A percentile compares a stretch with the other conserved stretches of the same genome.
phyloP scores from a whole-genome alignment of 2,113 vertebrate genomes.

The Callocephalon fimbriatum region DNA sequence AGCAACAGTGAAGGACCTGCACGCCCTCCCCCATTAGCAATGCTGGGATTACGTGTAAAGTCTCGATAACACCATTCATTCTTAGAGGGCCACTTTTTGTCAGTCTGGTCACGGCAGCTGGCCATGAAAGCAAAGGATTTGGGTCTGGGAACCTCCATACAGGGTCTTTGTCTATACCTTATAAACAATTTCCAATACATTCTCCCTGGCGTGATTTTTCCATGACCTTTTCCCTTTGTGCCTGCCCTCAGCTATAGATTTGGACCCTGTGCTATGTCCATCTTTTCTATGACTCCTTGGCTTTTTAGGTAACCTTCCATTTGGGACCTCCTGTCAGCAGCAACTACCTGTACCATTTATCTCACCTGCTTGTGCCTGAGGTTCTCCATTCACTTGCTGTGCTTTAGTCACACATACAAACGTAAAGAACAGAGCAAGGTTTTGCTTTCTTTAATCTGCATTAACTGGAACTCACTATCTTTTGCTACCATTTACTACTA shows the following conservation, averaged over 20 bases:
- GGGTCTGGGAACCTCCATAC: neutral
- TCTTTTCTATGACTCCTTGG: neutral
- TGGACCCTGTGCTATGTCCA: neutral
- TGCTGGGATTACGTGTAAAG: neutral
- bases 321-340: neutral
- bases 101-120: neutral
- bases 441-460: neutral
- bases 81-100: neutral
- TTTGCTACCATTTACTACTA: neutral
- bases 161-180: neutral
- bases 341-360: neutral
- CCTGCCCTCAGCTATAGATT: neutral
- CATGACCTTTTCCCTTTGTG: neutral
- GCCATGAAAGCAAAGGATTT: slow-evolving; percentile 25
- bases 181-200: neutral
- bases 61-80: slow-evolving; percentile 12
- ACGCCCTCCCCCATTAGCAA: neutral
- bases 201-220: neutral
- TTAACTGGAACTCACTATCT: neutral
- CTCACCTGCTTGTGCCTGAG: neutral
- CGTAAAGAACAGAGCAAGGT: neutral
- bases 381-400: neutral
- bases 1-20: neutral
- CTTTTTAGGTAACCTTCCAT: neutral
- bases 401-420: neutral